These are phyloP conservation scores for Anas acuta DNA, from an alignment of 2,797 vertebrate genomes.

Conservation along the genomic window DNA sequence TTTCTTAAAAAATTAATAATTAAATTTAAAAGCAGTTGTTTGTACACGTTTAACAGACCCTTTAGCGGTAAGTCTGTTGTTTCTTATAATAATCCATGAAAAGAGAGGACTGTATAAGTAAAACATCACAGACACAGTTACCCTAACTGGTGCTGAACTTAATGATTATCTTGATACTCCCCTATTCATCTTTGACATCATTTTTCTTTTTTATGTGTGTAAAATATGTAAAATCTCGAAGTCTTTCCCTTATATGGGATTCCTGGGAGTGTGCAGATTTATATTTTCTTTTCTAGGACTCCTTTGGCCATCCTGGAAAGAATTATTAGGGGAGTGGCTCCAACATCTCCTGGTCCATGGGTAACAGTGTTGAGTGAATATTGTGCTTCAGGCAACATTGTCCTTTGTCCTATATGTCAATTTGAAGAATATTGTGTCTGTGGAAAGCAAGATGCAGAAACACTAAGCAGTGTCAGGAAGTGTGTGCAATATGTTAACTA, in stretches of 20 bases:
- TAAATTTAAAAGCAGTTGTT: neutral
- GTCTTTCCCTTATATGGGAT: neutral
- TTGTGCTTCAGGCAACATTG: neutral
- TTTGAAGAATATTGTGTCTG: neutral
- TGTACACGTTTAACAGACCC: neutral
- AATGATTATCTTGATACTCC: neutral
- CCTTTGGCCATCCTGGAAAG: neutral
- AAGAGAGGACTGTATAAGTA: neutral
- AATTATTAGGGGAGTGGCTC: neutral
- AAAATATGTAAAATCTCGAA: neutral
- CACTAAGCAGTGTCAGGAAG: constrained; percentile 13
- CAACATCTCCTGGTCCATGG: neutral
- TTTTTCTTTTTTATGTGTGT: neutral
- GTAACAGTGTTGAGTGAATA: neutral
- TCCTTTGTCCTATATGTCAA: neutral
- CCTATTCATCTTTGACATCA: neutral
- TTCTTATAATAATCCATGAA: neutral
- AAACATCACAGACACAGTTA: neutral
- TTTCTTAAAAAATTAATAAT: neutral
- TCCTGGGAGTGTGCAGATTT: neutral
- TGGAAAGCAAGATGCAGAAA: constrained; percentile 3
- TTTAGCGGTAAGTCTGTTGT: neutral
- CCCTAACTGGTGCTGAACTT: neutral
- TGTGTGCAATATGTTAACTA: neutral
- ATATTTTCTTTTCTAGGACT: neutral